A percentile compares a stretch with the other conserved stretches of the same genome.
phyloP scores from a whole-genome alignment of 35 echinoderm and acorn worm genomes.

The Apostichopus japonicus region DNA sequence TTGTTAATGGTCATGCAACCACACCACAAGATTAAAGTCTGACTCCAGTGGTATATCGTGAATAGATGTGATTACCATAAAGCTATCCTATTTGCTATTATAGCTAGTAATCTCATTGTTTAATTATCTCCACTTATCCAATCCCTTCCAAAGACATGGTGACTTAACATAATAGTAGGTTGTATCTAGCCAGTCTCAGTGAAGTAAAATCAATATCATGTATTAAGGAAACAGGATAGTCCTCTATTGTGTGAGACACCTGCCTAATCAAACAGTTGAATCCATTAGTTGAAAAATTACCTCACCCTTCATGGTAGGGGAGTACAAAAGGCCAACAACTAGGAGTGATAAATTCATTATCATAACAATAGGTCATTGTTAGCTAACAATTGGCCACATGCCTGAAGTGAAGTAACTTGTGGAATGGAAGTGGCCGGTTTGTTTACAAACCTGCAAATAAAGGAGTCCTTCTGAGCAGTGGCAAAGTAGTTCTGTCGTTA shows the following conservation, averaged over 20 bases:
- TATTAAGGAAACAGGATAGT: too few relatives aligned
- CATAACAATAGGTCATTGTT: constrained; percentile 31
- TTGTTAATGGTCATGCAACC: too few relatives aligned
- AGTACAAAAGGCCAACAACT: background rate
- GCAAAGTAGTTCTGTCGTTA: too few relatives aligned
- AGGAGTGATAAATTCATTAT: background rate
- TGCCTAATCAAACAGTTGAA: constrained; percentile 4
- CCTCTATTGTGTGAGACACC: background rate
- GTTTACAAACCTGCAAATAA: background rate
- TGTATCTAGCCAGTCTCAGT: too few relatives aligned
- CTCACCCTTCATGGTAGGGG: background rate
- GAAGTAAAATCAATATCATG: too few relatives aligned
- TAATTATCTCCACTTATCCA: background rate
- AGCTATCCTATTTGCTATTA: background rate
- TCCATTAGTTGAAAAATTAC: constrained; percentile 34
- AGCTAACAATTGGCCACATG: constrained; percentile 22
- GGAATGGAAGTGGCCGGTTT: background rate
- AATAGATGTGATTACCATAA: too few relatives aligned
- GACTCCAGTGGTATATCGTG: too few relatives aligned
- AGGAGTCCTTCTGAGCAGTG: background rate
- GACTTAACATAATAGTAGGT: background rate
- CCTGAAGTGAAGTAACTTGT: background rate
- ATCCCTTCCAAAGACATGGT: background rate
- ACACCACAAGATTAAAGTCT: too few relatives aligned
- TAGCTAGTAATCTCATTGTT: background rate